Base-by-base conservation (phyloP, 2,113 vertebrate genomes). In the Dolichallabes microphthalmus region DNA sequence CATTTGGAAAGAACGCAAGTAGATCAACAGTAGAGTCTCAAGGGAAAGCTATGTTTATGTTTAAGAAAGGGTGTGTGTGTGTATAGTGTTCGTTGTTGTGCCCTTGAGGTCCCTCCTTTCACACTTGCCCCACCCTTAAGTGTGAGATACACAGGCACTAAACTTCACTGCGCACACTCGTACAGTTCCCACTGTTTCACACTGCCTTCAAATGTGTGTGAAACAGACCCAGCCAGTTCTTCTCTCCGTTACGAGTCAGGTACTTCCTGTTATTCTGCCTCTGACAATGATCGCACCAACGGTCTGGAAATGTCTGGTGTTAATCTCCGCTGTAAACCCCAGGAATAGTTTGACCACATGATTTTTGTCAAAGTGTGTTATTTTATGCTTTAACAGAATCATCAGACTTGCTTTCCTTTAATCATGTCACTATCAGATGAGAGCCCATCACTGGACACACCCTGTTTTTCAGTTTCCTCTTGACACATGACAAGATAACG, bases 371-470 rank as follows among this genome's bases (percentile, higher is more conserved):
- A 45, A 8, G 69, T 74, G 35, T 68, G 20, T 45, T 79, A 27
- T 13, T 79, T 20, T 75, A 10, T 0, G 0, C 9, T 32, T 35
- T 3, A 25, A 25, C 20, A 15, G 50, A 73, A 19, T 4, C 25
- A 61, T 27, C n/a, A 68, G 69, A 27, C 39, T 81, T 32, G 35
- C 25, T 61, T 12, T 35, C 32, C 74, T 58, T 66, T 61, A n/a
- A 55, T 30, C 45, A 57, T 77, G 39, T 74, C 64, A 60, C 60
- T 68, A 53, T 68, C 45, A 80, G 50, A 20, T 79, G 30, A 58
- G 5, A 60, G 19, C 2, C 11, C 14, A 25, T 83, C 82, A 80
- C 55, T 87, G 90, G 90, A 89, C 88, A 82, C 85, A 75, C 86
- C 66, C 68, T 57, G 75, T 74, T 87, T 71, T 52, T 50, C 64